These are phyloP conservation scores for Achlya flavicornis DNA, from an alignment of 2,888 invertebrate species.

Conservation along the genomic window DNA sequence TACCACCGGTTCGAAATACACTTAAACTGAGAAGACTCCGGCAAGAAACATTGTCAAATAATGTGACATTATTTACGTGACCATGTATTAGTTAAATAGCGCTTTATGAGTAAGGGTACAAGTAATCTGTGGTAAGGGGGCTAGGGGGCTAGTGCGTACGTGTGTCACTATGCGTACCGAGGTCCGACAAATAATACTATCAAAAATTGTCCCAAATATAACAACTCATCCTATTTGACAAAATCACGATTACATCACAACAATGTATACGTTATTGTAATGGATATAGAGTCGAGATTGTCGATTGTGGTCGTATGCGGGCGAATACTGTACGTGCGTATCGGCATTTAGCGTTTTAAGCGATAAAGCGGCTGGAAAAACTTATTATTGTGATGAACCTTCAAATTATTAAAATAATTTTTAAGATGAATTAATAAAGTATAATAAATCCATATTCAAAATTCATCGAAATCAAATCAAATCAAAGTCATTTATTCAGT, in stretches of 20 bases:
- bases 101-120: too few relatives aligned
- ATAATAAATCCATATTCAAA: too few relatives aligned
- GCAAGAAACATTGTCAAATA: too few relatives aligned
- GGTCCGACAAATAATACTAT: slow-evolving; percentile 31
- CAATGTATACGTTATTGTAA: not conserved
- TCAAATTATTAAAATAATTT: not conserved
- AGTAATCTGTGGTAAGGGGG: too few relatives aligned
- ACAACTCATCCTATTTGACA: slow-evolving; percentile 24
- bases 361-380: not conserved
- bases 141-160: slow-evolving; percentile 55
- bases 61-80: too few relatives aligned
- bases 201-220: slow-evolving; percentile 33
- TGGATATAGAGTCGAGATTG: slow-evolving; percentile 20
- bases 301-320: not conserved
- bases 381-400: not conserved
- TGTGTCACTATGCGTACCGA: slow-evolving; percentile 47
- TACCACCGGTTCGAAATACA: too few relatives aligned
- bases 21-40: too few relatives aligned
- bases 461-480: too few relatives aligned
- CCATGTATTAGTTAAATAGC: too few relatives aligned
- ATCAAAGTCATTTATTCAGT: too few relatives aligned
- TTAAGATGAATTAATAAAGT: too few relatives aligned
- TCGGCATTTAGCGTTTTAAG: not conserved
- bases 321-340: not conserved
- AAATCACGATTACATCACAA: slow-evolving; percentile 15